A percentile compares a stretch with the other conserved stretches of the same genome.
phyloP scores from a whole-genome alignment of 2,113 vertebrate genomes.

The Opisthocomus hoazin region DNA sequence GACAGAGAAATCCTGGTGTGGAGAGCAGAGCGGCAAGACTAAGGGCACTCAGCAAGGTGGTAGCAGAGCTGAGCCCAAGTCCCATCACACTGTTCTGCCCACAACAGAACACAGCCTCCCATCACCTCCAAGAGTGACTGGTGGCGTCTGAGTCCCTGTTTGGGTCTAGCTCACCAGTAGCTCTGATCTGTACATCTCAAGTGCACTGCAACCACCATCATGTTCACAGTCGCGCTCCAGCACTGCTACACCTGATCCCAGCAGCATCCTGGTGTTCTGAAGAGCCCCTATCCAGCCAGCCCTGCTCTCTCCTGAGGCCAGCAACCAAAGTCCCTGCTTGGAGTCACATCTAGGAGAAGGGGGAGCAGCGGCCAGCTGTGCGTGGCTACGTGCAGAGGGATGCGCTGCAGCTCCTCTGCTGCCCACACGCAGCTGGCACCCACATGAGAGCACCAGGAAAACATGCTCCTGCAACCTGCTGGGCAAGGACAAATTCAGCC shows the following conservation, averaged over 20 bases:
- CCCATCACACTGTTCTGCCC: neutral
- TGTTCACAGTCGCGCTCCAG: neutral
- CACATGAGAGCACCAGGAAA: neutral
- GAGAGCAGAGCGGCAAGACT: neutral
- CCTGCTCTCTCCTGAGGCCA: neutral
- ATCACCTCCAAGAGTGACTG: neutral
- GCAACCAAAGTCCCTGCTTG: neutral
- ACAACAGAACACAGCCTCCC: neutral
- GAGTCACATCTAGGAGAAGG: neutral
- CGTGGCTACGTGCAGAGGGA: neutral
- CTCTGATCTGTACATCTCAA: neutral
- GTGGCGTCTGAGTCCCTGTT: neutral
- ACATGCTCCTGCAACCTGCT: fast-evolving
- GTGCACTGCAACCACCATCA: fast-evolving
- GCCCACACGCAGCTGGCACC: neutral
- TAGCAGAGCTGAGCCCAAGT: neutral
- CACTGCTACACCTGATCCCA: neutral
- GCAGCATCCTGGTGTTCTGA: neutral
- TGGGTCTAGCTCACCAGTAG: neutral
- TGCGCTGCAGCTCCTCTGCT: neutral
- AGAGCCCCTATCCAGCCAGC: neutral
- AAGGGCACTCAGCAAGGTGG: neutral
- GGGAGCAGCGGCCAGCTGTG: neutral
- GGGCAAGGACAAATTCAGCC: neutral
- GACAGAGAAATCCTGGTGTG: neutral